Conservation (phyloP, 1,140 invertebrate genomes). For the Ostrea denselamellosa region DNA sequence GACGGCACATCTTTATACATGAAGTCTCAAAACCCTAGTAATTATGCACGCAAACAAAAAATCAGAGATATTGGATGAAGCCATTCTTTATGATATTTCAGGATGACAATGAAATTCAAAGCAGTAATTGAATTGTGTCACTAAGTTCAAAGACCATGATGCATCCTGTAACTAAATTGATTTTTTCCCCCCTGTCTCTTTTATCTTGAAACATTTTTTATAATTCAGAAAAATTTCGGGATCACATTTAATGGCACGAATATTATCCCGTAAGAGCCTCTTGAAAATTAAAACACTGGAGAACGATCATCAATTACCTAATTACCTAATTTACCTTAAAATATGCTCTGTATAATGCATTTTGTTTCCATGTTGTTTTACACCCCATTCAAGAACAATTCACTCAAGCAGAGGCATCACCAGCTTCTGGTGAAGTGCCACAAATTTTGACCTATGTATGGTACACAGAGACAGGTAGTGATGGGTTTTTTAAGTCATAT, state of each 20-base stretch:
- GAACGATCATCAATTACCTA: not conserved
- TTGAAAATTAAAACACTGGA: not conserved
- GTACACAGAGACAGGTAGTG: too few relatives aligned
- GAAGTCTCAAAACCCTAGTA: not conserved
- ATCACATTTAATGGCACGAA: not conserved
- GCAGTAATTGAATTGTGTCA: slow-evolving; percentile 11
- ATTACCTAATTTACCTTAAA: not conserved
- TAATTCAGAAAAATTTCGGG: not conserved
- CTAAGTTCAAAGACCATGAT: not conserved
- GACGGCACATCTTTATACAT: not conserved
- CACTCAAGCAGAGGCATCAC: too few relatives aligned
- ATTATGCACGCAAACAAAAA: not conserved
- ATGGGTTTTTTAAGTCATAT: too few relatives aligned
- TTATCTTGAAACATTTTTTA: not conserved
- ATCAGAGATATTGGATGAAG: not conserved
- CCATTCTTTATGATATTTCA: not conserved
- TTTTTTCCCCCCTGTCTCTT: not conserved
- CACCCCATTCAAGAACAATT: not conserved
- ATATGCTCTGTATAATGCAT: not conserved
- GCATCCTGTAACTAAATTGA: not conserved
- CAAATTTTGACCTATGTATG: too few relatives aligned
- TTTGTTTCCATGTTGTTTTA: not conserved
- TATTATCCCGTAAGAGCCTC: not conserved
- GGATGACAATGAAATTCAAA: slow-evolving; percentile 23
- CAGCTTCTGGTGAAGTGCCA: not conserved